Percentiles rank a stretch among this genome's conserved stretches.
Evolutionary conservation across 1,140 invertebrate species (phyloP).

Genomic region (Eupristina koningsbergeri): DNA sequence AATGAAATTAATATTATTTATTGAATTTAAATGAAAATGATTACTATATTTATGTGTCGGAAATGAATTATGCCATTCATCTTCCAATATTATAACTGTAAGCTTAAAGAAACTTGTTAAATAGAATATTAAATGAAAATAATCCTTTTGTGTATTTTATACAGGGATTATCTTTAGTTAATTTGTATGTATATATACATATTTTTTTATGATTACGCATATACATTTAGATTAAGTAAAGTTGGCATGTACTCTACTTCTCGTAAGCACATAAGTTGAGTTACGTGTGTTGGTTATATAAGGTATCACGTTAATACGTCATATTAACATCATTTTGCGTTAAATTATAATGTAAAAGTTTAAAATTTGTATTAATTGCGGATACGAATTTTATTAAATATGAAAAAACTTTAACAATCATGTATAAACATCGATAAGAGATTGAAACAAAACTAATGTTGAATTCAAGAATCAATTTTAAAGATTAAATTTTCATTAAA

Average conservation of each 20-base stretch:
- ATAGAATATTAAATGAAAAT: not conserved
- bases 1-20: too few species aligned
- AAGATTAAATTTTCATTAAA: too few species aligned
- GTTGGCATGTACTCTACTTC: not conserved
- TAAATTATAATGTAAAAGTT: not conserved
- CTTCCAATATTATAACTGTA: too few species aligned
- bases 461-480: too few species aligned
- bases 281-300: not conserved
- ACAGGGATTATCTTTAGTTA: slow-evolving; percentile 2
- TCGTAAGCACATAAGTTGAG: not conserved
- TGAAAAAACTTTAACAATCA: too few species aligned
- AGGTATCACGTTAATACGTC: not conserved
- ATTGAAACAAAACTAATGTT: too few species aligned
- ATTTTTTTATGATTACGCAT: not conserved
- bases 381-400: too few species aligned
- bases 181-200: not conserved
- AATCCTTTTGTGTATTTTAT: not conserved
- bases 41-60: too few species aligned
- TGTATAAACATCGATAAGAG: too few species aligned
- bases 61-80: too few species aligned
- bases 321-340: not conserved
- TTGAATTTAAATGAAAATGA: too few species aligned
- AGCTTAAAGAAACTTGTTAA: not conserved
- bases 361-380: not conserved
- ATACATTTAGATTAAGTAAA: slow-evolving; percentile 18